Conservation (phyloP, 2,797 vertebrate genomes). For the Cyclopterus lumpus region DNA sequence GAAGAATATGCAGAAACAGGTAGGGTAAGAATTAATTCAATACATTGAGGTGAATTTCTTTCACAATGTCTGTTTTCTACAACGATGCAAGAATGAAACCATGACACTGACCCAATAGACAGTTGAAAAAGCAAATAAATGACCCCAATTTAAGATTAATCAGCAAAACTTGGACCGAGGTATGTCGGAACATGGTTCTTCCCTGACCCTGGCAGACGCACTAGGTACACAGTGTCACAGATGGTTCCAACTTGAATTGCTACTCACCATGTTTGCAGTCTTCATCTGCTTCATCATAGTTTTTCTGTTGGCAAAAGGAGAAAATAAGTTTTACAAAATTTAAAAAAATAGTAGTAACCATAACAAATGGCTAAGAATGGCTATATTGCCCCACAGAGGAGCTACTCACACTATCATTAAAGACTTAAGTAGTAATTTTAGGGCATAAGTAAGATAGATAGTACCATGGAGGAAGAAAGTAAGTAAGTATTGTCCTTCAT, state of each 20-base stretch:
- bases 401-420: conserved; percentile 57
- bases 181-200: background rate
- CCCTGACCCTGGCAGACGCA: background rate
- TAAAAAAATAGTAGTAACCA: conserved; percentile 1
- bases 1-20: conserved; percentile 26
- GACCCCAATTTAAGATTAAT: background rate
- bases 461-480: conserved; percentile 1
- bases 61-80: background rate
- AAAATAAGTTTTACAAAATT: background rate
- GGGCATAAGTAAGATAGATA: conserved; percentile 45
- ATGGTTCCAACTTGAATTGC: conserved; percentile 7
- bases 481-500: conserved; percentile 24
- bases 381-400: conserved; percentile 37
- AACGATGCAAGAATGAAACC: background rate
- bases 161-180: background rate
- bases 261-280: conserved; percentile 97
- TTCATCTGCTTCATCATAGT: conserved; percentile 99
- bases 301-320: conserved; percentile 87
- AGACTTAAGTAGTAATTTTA: conserved; percentile 55
- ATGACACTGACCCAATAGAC: background rate
- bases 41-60: background rate
- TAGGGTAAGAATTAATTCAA: conserved; percentile 4
- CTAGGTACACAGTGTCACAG: background rate
- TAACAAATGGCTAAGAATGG: conserved; percentile 44
- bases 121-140: background rate